Base-by-base conservation (phyloP, 2,797 vertebrate species). In the Cynodonichthys magdalenae region DNA sequence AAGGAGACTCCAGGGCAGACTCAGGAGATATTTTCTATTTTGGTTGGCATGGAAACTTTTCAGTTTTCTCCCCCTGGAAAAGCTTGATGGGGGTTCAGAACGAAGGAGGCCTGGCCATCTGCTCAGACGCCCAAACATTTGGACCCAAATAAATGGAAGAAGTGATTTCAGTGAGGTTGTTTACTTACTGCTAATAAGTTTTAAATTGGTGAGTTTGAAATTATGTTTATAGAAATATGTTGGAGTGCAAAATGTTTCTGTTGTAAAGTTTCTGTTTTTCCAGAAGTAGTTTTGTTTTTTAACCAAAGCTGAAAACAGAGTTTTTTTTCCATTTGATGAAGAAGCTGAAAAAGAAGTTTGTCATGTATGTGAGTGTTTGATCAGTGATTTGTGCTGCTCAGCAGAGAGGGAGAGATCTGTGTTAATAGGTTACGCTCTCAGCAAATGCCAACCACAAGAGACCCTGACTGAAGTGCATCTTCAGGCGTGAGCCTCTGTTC, bases 391-490 rank as follows among this genome's bases (percentile, higher is more conserved):
- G 61, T 66, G 62, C 80, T 50, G 14, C 63, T 42, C 12, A 70
- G 77, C 76, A 68, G 46, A 59, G 55, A 74, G 54, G 45, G 61
- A 15, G 49, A 71, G 77, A 88, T 82, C 63, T 80, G 70, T 86
- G 81, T 86, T 84, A 85, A 80, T 87, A 79, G 87, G 89, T 86
- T 84, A 81, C 79, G 68, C 56, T 64, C 79, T 88, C 77, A 87
- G 87, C 84, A 89, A 75, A 85, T 63, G 47, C 18, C 55, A 66
- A 66, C 74, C 83, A 84, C 80, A 66, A 63, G 79, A 83, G 83
- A 84, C 73, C 24, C 36, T 49, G 59, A 56, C 54, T 77, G 60
- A 74, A 71, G 74, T 62, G 53, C 65, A 48, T 6, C 50, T 59
- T 63, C 56, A n/a, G n/a, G 48, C 52, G 56, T 9, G 29, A 67